Conservation (phyloP, 2,888 invertebrate species). For the Perizoma flavofasciatum region DNA sequence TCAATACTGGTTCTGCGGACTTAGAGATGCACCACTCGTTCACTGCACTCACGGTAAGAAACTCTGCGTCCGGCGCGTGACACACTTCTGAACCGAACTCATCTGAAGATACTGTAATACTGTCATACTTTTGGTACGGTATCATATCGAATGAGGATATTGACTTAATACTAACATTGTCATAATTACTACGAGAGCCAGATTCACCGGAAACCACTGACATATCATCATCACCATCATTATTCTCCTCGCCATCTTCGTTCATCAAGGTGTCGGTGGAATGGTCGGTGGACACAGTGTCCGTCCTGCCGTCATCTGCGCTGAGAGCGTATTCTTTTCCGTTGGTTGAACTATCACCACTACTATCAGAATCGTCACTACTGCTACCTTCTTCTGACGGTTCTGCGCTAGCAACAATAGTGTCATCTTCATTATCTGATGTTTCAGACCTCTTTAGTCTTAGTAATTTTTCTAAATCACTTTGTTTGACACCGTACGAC, state of each 20-base stretch:
- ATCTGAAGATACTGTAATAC: conserved; percentile 79
- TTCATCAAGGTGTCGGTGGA: conserved; percentile 78
- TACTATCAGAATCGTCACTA: conserved; percentile 60
- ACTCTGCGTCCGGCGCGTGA: conserved; percentile 76
- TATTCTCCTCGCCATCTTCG: conserved; percentile 65
- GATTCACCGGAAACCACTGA: conserved; percentile 67
- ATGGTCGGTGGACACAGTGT: conserved; percentile 73
- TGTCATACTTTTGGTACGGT: conserved; percentile 79
- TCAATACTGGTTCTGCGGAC: conserved; percentile 69
- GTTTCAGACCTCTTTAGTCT: conserved; percentile 72
- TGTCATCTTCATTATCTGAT: conserved; percentile 71
- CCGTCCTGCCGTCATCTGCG: conserved; percentile 66
- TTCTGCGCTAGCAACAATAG: conserved; percentile 45
- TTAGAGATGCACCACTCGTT: conserved; percentile 80
- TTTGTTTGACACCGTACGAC: conserved; percentile 78
- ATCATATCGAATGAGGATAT: conserved; percentile 80
- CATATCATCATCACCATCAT: conserved; percentile 66
- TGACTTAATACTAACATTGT: conserved; percentile 80
- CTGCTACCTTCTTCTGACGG: conserved; percentile 49
- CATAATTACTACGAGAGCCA: conserved; percentile 72
- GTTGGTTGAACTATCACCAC: conserved; percentile 60
- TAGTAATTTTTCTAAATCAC: conserved; percentile 73
- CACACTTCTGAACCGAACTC: conserved; percentile 81
- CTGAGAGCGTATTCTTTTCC: conserved; percentile 69
- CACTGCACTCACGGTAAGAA: conserved; percentile 79